Evolutionary conservation across 2,888 invertebrate species (phyloP), one percentile per base, ranked within the genome.

Genomic region (Mythimna ferrago): DNA sequence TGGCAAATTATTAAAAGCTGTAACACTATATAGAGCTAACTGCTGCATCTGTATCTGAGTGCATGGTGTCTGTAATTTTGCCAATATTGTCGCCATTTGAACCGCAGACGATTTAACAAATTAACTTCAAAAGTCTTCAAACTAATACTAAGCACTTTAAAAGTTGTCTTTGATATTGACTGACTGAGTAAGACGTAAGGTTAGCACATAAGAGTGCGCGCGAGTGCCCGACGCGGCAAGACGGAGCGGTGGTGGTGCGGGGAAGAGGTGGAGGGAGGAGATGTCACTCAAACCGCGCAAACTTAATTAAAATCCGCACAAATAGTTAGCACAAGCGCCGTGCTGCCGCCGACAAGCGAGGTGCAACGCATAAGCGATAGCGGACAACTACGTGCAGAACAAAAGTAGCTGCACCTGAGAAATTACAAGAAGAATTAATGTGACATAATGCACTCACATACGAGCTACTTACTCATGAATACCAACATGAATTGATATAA

Each of bases 291-390:
- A 78, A 81, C 84, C 76, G 64, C 83, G 75, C 83, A 80, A 89
- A 89, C 89, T 88, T 89, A 86, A 89, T 90, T 90, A 90, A 89
- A 90, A 89, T 85, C 86, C 83, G 71, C 83, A 81, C 80, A 82
- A 85, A 86, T 81, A 85, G 84, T 80, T 80, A 78, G 76, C 71
- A 71, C 74, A 56, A 71, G 66, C 78, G 67, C 35, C 67, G 71
- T 38, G 68, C 65, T 56, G 65, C 65, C 72, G 66, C 66, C 76
- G 66, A 66, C 58, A 53, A 53, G 10, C 5, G 19, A 19, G 51
- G n/a, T n/a, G 14, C 54, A 61, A 56, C 4, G 16, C 38, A 65
- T 26, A 56, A 67, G 73, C 64, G 74, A 14, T 2, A 61, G 75
- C 77, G 80, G 21, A 0, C 9, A 5, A 6, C n/a, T n/a, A 3